These are phyloP conservation scores for Astreopora myriophthalma DNA, from an alignment of 64 coral and sea anemone genomes.

Conservation along the genomic window DNA sequence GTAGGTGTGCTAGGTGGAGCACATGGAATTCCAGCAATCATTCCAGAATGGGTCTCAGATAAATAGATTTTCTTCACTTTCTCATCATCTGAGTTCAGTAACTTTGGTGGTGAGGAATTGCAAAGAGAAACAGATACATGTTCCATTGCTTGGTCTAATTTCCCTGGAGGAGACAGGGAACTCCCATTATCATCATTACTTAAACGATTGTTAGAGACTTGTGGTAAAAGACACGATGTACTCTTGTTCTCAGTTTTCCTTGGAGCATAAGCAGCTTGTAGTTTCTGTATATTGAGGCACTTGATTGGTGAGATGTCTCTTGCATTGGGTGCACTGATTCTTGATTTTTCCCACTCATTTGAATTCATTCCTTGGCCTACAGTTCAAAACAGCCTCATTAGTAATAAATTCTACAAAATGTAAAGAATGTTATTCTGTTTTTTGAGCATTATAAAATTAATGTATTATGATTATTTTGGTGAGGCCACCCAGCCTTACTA, in stretches of 20 bases:
- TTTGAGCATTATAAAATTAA: too few species aligned
- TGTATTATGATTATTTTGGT: too few species aligned
- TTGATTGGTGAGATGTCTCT: conserved; percentile 32
- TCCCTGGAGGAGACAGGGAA: background rate
- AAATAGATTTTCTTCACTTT: conserved; percentile 80
- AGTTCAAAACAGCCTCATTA: background rate
- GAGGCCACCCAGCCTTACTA: too few species aligned
- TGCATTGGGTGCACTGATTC: background rate
- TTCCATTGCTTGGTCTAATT: conserved; percentile 2
- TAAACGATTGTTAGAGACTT: conserved; percentile 46
- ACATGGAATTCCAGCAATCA: conserved; percentile 77
- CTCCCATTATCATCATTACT: background rate
- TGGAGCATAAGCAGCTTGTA: conserved; percentile 20
- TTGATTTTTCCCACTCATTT: background rate
- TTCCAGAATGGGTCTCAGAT: conserved; percentile 79
- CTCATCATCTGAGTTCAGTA: conserved; percentile 17
- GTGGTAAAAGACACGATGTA: conserved; percentile 44
- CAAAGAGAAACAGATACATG: background rate
- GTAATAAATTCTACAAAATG: background rate
- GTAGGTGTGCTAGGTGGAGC: conserved; percentile 81
- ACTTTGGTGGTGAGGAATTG: background rate
- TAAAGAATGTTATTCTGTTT: background rate
- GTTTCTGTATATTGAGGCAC: conserved; percentile 44
- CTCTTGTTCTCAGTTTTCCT: conserved; percentile 27
- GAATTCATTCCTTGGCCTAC: background rate